Conservation (phyloP, 2,797 vertebrate species). For the Notolepis coatsorum region DNA sequence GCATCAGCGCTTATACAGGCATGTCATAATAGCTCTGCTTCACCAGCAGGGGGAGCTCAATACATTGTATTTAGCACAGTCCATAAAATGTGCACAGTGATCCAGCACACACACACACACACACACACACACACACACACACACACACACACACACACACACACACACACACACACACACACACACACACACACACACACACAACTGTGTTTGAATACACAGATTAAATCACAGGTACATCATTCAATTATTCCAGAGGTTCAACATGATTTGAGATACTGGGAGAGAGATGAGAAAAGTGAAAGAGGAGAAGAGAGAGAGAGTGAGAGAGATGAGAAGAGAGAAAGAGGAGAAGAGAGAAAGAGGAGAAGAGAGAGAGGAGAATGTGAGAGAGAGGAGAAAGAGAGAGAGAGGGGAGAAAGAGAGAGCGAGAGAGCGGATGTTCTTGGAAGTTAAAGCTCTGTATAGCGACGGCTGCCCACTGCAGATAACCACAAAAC, state of each 20-base stretch:
- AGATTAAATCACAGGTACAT: no score
- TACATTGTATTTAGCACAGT: slow-evolving; percentile 53
- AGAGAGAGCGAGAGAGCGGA: slow-evolving; percentile 52
- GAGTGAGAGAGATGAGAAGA: slow-evolving; percentile 23
- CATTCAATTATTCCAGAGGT: no score
- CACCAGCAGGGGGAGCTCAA: slow-evolving; percentile 76
- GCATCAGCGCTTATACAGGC: no score
- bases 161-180: no score
- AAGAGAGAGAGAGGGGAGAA: slow-evolving; percentile 58
- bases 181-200: no score
- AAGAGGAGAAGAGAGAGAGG: not conserved
- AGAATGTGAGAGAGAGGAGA: slow-evolving; percentile 18
- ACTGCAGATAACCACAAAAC: slow-evolving; percentile 82
- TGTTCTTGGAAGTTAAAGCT: slow-evolving; percentile 66
- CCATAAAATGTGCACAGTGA: no score
- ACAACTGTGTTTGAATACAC: no score
- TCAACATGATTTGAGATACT: slow-evolving; percentile 52
- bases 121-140: no score
- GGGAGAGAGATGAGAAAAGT: slow-evolving; percentile 66
- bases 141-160: no score
- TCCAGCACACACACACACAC: no score
- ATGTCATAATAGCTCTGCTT: no score
- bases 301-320: slow-evolving; percentile 59
- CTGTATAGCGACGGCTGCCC: slow-evolving; percentile 72
- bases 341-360: not conserved